A percentile compares a stretch with the other conserved stretches of the same genome.
These are phyloP conservation scores for Sebastiscus albofasciatus DNA, from an alignment of 2,797 vertebrate species.

Conservation along the genomic window DNA sequence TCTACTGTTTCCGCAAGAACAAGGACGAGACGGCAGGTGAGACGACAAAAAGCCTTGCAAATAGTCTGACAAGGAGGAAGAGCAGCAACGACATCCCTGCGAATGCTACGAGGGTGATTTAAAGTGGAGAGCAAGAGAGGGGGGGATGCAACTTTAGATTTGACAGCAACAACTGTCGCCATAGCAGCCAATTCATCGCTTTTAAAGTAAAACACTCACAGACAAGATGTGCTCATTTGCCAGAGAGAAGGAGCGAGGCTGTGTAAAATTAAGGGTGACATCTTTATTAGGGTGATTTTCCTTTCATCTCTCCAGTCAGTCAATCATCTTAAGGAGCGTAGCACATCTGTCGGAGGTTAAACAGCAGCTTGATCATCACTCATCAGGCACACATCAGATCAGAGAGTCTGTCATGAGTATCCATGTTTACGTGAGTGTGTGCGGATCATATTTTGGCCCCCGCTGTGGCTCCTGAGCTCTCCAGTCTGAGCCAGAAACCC, in stretches of 20 bases:
- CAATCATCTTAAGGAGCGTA: slow-evolving; percentile 55
- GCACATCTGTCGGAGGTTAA: slow-evolving; percentile 57
- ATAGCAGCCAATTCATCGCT: slow-evolving; percentile 66
- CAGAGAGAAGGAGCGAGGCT: slow-evolving; percentile 34
- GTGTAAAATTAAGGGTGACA: slow-evolving; percentile 58
- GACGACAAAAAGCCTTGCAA: slow-evolving; percentile 20
- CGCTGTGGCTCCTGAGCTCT: slow-evolving; percentile 30
- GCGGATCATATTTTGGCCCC: slow-evolving; percentile 24
- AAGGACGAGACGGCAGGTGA: slow-evolving; percentile 38
- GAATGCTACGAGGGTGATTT: slow-evolving; percentile 67
- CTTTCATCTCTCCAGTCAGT: slow-evolving; percentile 54
- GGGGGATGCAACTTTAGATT: slow-evolving; percentile 39
- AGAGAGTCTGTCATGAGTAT: slow-evolving; percentile 40
- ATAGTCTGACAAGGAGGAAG: slow-evolving; percentile 30
- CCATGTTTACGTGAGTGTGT: slow-evolving; percentile 58
- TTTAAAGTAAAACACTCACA: slow-evolving; percentile 55
- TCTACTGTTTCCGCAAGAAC: slow-evolving; percentile 90
- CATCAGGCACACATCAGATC: slow-evolving; percentile 50
- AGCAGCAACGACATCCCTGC: slow-evolving; percentile 41
- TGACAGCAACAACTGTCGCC: slow-evolving; percentile 51
- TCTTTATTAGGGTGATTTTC: slow-evolving; percentile 61
- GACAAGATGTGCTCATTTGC: slow-evolving; percentile 60
- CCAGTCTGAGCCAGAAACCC: slow-evolving; percentile 21
- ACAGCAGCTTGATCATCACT: slow-evolving; percentile 59
- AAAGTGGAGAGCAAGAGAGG: slow-evolving; percentile 28